Conservation (phyloP, 2,888 invertebrate species). For the Blera fallax region DNA sequence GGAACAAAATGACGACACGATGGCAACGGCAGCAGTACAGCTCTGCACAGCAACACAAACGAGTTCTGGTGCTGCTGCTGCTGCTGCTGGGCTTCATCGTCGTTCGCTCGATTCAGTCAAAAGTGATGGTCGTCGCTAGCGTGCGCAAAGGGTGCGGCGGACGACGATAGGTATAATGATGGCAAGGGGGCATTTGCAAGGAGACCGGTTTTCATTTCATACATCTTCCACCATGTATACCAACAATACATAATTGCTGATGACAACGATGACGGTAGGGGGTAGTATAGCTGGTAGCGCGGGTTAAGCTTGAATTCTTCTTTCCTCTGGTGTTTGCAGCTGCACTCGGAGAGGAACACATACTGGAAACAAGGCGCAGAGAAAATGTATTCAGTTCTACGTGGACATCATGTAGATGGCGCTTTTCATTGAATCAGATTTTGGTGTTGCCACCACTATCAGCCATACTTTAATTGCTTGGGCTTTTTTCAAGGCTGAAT, state of each 20-base stretch:
- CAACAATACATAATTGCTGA: conserved; percentile 60
- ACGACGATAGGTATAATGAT: conserved; percentile 26
- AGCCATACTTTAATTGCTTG: not conserved
- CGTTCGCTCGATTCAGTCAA: conserved; percentile 51
- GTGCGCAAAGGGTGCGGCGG: conserved; percentile 49
- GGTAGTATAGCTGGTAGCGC: conserved; percentile 38
- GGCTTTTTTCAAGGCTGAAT: conserved; percentile 26
- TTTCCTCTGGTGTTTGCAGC: conserved; percentile 50
- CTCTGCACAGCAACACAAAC: conserved; percentile 71
- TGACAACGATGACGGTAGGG: conserved; percentile 50
- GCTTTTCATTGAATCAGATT: conserved; percentile 8
- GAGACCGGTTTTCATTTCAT: conserved; percentile 70
- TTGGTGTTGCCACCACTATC: conserved; percentile 32
- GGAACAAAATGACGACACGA: conserved; percentile 70
- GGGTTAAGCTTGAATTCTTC: conserved; percentile 40
- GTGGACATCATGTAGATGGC: conserved; percentile 32
- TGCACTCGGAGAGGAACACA: conserved; percentile 38
- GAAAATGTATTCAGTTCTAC: conserved; percentile 5
- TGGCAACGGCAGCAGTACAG: conserved; percentile 44
- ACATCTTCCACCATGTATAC: conserved; percentile 58
- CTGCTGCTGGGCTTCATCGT: conserved; percentile 9
- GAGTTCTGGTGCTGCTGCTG: conserved; percentile 52
- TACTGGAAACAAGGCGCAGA: conserved; percentile 17
- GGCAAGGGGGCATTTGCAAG: conserved; percentile 58
- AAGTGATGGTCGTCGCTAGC: conserved; percentile 62